Conservation (phyloP, 2,888 invertebrate genomes). For the Syrista parreyssii region DNA sequence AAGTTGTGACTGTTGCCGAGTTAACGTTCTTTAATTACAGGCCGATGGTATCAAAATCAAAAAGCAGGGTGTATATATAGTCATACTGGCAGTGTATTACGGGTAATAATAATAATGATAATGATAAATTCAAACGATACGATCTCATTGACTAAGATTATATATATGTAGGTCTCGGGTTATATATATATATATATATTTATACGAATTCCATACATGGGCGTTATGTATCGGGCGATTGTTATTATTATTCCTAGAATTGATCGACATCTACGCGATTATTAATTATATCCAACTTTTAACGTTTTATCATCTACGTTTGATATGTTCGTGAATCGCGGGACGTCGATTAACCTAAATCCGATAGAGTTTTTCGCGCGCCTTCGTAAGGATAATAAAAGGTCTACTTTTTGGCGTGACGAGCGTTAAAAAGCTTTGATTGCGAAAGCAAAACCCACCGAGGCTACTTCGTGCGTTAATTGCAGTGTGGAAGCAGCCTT, state of each 20-base stretch:
- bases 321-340: background rate
- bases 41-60: conserved; percentile 16
- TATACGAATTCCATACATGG: too few relatives aligned
- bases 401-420: background rate
- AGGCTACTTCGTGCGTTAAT: background rate
- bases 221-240: background rate
- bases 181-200: background rate
- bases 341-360: background rate
- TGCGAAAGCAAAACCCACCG: background rate
- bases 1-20: background rate
- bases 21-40: conserved; percentile 34
- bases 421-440: background rate
- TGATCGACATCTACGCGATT: background rate
- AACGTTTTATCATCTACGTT: background rate
- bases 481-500: background rate
- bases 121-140: background rate
- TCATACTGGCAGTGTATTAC: background rate
- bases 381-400: background rate
- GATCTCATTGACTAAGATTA: background rate
- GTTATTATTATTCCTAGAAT: background rate
- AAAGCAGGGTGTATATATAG: background rate
- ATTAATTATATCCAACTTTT: background rate
- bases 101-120: background rate
- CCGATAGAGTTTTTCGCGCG: background rate
- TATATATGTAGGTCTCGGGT: background rate